phyloP scores from a whole-genome alignment of 1,140 invertebrate species.

The Acromyrmex charruanus region DNA sequence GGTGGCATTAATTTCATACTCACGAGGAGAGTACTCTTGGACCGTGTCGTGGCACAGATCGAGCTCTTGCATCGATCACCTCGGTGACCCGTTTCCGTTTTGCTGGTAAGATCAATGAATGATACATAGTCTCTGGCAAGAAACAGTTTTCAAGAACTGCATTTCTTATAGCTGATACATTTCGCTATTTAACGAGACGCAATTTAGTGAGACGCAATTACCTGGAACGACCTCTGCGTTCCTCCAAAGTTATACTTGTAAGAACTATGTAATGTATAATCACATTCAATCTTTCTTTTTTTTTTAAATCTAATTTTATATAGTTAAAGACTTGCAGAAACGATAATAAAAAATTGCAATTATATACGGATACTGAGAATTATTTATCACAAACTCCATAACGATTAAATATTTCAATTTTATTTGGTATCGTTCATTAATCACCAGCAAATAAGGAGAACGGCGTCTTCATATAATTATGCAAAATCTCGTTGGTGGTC shows the following conservation, averaged over 20 bases:
- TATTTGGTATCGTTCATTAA: constrained; percentile 23
- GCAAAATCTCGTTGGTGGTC: constrained; percentile 74
- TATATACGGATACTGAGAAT: neutral
- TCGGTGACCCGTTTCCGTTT: constrained; percentile 57
- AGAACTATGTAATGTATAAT: neutral
- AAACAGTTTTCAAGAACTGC: constrained; percentile 36
- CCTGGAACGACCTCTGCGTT: neutral
- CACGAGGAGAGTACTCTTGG: constrained; percentile 71
- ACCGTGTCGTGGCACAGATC: constrained; percentile 67
- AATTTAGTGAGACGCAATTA: constrained; percentile 1
- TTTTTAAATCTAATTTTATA: neutral
- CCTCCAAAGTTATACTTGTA: neutral
- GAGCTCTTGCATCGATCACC: constrained; percentile 59
- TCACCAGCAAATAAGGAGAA: constrained; percentile 37
- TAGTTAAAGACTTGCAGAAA: neutral
- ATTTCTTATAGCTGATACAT: constrained; percentile 12
- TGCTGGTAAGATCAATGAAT: constrained; percentile 54
- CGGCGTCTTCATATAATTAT: neutral
- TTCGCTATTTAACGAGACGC: neutral
- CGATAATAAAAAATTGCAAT: neutral
- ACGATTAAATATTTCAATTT: neutral
- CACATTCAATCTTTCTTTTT: neutral
- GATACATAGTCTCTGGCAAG: constrained; percentile 1
- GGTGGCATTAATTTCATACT: constrained; percentile 71
- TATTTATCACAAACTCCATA: neutral